Evolutionary conservation across 2,113 vertebrate genomes (phyloP), one percentile per base, ranked within the genome.

Genomic region (Myotis yumanensis): DNA sequence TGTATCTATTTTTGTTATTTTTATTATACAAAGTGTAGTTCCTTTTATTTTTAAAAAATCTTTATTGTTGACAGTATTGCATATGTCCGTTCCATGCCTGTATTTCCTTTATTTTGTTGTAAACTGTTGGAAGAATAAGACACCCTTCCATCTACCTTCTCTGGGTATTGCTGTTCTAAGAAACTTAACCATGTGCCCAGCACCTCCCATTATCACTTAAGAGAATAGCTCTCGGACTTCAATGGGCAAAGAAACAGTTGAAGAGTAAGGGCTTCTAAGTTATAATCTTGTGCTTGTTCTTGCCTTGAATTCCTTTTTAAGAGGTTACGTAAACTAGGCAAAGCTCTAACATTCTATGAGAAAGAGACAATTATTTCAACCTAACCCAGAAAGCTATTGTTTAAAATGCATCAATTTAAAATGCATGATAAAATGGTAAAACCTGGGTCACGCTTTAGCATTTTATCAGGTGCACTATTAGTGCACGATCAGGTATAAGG

Each of bases 221-320:
- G 48, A 88, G 48, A 73, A 22, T 2, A 28, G 14, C n/a, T 77
- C 51, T 75, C 80, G 73, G 80, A 37, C 20, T 89, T 66, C 11
- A 17, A 66, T 16, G n/a, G n/a, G 20, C 64, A 80, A 54, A 76
- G 40, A 54, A 59, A 46, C 35, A 75, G 22, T 32, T 35, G 18
- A 52, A 59, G 20, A 30, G 15, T 17, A n/a, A 66, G 11, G 6
- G 14, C 1, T 77, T 72, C 18, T 20, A 51, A 51, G 16, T 75
- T 64, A n/a, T 32, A 18, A 28, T 69, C 37, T 59, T 82, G 59
- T 10, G 1, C 17, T 62, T 62, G 15, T 81, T 32, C 75, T 84
- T 62, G 75, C 76, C 81, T 75, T 43, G n/a, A 66, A n/a, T 73
- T 46, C 11, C n/a, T 88, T 88, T 66, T 85, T 25, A 43, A 93